Evolutionary conservation across 2,797 vertebrate species (phyloP).

Genomic region (Leptoclinus maculatus): DNA sequence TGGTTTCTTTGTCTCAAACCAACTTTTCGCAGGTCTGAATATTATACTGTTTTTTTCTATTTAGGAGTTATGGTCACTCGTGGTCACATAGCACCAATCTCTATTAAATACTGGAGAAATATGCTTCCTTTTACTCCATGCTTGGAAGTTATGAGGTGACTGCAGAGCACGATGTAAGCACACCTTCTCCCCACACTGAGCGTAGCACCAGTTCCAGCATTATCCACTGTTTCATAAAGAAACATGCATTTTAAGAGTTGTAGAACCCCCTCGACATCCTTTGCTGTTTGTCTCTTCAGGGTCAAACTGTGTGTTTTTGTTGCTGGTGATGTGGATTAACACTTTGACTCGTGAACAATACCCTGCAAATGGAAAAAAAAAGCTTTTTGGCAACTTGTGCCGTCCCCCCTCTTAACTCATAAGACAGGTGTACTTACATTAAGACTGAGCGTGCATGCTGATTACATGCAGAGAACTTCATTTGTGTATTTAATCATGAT

Average conservation of each 20-base stretch:
- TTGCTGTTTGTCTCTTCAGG: neutral
- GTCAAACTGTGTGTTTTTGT: neutral
- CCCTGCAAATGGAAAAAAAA: conserved; percentile 20
- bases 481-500: neutral
- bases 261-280: neutral
- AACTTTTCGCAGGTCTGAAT: neutral
- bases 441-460: neutral
- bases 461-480: neutral
- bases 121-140: neutral
- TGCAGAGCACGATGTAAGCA: neutral
- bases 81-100: neutral
- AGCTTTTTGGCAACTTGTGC: conserved; percentile 20
- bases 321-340: conserved; percentile 5
- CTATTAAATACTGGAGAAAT: neutral
- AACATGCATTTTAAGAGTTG: neutral
- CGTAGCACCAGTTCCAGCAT: neutral
- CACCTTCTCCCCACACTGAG: neutral
- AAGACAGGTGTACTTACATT: conserved; percentile 56
- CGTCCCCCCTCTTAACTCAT: conserved; percentile 20
- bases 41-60: neutral
- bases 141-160: neutral
- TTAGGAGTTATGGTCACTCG: neutral
- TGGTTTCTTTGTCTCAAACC: neutral
- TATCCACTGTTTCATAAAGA: neutral
- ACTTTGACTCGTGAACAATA: conserved; percentile 17